Evolutionary conservation across 2,888 invertebrate genomes (phyloP).

Genomic region (Brachyopa scutellaris): DNA sequence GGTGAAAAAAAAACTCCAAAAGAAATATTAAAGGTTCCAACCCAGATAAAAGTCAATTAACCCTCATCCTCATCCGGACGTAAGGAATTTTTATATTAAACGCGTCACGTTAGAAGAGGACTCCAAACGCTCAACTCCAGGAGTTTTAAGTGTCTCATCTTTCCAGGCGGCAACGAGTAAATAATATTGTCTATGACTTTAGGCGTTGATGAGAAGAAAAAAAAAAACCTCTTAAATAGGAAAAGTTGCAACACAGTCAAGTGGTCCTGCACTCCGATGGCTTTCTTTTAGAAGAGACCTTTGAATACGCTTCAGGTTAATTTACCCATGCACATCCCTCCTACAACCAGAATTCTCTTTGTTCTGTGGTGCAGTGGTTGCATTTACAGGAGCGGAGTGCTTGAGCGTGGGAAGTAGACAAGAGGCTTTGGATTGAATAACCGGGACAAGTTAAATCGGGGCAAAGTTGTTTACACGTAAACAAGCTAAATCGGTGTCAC

Average conservation of each 20-base stretch:
- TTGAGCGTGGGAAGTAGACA: neutral
- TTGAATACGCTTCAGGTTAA: conserved; percentile 59
- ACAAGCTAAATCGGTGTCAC: conserved; percentile 55
- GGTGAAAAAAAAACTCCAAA: neutral
- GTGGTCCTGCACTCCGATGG: conserved; percentile 6
- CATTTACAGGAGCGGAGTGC: neutral
- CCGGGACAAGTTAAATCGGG: conserved; percentile 48
- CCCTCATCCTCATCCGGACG: conserved; percentile 15
- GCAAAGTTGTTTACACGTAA: conserved; percentile 63
- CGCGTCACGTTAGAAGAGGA: conserved; percentile 33
- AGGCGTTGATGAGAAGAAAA: conserved; percentile 58
- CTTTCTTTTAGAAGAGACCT: neutral
- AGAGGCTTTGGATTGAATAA: conserved; percentile 32
- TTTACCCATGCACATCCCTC: conserved; percentile 22
- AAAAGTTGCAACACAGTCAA: conserved; percentile 34
- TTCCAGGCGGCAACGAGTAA: conserved; percentile 48
- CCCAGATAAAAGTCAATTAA: conserved; percentile 66
- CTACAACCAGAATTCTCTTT: conserved; percentile 22
- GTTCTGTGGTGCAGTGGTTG: conserved; percentile 41
- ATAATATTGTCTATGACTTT: conserved; percentile 65
- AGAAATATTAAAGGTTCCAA: conserved; percentile 31
- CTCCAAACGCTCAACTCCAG: neutral
- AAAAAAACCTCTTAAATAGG: conserved; percentile 29
- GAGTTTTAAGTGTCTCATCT: conserved; percentile 19
- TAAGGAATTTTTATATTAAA: conserved; percentile 29